These are phyloP conservation scores for Telmatherina bonti DNA, from an alignment of 2,797 vertebrate species.

Conservation along the genomic window DNA sequence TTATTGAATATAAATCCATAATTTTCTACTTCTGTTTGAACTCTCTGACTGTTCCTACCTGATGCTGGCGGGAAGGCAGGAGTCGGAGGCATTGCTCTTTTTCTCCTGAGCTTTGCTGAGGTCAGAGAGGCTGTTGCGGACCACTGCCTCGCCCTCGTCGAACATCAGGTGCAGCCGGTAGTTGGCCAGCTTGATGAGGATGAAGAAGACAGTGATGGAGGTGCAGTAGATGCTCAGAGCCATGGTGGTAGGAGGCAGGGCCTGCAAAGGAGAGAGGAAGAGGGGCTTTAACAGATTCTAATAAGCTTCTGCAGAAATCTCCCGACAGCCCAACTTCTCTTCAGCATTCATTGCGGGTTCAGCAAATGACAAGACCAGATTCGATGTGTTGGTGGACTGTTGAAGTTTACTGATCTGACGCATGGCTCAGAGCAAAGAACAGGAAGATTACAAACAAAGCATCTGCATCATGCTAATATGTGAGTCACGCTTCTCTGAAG, in stretches of 20 bases:
- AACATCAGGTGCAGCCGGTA: slow-evolving; percentile 97
- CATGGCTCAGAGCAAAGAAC: slow-evolving; percentile 10
- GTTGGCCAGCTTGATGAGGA: slow-evolving; percentile 92
- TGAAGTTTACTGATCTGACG: slow-evolving; percentile 39
- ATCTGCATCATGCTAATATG: slow-evolving; percentile 35
- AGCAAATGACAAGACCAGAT: slow-evolving; percentile 18
- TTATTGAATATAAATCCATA: neutral
- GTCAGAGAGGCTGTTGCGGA: slow-evolving; percentile 83
- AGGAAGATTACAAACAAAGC: slow-evolving; percentile 31
- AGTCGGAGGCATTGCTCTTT: slow-evolving; percentile 83
- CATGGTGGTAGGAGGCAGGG: slow-evolving; percentile 90
- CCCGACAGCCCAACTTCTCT: neutral
- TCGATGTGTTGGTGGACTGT: slow-evolving; percentile 34
- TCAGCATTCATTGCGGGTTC: neutral
- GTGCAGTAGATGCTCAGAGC: slow-evolving; percentile 94
- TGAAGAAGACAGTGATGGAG: slow-evolving; percentile 91
- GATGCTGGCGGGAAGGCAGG: slow-evolving; percentile 73
- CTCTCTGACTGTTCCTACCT: slow-evolving; percentile 78
- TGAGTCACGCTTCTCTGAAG: slow-evolving; percentile 31
- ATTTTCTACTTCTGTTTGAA: slow-evolving; percentile 4
- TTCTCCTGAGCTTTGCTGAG: slow-evolving; percentile 83
- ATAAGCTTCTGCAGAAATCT: slow-evolving; percentile 1
- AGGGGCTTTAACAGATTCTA: slow-evolving; percentile 7
- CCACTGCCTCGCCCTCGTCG: slow-evolving; percentile 90
- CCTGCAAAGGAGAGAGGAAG: slow-evolving; percentile 75